phyloP scores from a whole-genome alignment of 2,113 vertebrate genomes.

The Scomber scombrus region DNA sequence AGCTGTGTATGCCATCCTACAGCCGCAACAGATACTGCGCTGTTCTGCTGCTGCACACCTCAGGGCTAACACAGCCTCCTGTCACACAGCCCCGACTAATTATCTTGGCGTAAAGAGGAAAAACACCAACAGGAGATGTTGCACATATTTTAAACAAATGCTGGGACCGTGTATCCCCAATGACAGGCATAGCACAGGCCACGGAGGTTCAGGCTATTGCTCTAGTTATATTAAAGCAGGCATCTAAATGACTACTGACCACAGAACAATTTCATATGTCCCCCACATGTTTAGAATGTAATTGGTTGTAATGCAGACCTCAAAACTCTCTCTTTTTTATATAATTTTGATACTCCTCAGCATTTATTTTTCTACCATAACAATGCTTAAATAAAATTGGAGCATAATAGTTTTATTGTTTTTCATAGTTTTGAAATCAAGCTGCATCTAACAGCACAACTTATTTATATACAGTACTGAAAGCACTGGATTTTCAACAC shows the following conservation, averaged over 20 bases:
- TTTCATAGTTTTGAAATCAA: too few relatives aligned
- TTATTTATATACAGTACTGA: too few relatives aligned
- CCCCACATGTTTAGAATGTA: not conserved
- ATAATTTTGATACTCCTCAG: not conserved
- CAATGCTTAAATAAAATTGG: not conserved
- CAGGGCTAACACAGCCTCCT: constrained; percentile 48
- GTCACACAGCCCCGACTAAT: constrained; percentile 65
- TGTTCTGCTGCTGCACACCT: constrained; percentile 59
- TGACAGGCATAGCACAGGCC: constrained; percentile 25
- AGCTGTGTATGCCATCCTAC: constrained; percentile 48
- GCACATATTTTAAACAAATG: constrained; percentile 58
- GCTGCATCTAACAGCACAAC: not conserved
- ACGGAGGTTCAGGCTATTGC: not conserved
- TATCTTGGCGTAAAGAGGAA: constrained; percentile 65
- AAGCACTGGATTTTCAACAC: too few relatives aligned
- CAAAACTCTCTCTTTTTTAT: not conserved
- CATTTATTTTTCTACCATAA: not conserved
- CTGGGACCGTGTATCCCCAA: constrained; percentile 29
- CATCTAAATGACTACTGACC: not conserved
- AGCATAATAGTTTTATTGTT: too few relatives aligned
- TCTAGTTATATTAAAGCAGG: constrained; percentile 12
- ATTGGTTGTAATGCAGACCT: not conserved
- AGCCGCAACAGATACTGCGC: constrained; percentile 60
- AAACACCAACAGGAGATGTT: constrained; percentile 63
- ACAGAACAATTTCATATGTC: not conserved